phyloP scores from a whole-genome alignment of 2,888 invertebrate genomes.

The Mimas tiliae region DNA sequence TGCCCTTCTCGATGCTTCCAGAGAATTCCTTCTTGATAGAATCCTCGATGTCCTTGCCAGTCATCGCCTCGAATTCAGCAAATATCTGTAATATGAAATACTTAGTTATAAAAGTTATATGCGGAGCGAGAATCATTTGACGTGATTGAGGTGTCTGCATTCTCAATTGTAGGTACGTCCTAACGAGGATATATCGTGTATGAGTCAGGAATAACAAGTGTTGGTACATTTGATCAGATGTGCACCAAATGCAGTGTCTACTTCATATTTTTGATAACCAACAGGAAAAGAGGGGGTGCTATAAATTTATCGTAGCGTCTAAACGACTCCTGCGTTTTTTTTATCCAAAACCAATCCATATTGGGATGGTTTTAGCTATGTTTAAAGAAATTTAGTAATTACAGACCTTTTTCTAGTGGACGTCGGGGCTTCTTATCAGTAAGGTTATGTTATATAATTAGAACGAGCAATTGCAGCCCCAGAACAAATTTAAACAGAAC shows the following conservation, averaged over 20 bases:
- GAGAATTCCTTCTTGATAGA: constrained; percentile 95
- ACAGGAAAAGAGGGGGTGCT: too few relatives aligned
- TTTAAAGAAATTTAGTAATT: too few relatives aligned
- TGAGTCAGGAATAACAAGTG: constrained; percentile 12
- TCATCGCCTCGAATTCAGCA: constrained; percentile 91
- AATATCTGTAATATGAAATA: constrained; percentile 85
- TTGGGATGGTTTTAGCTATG: too few relatives aligned
- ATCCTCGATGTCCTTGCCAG: constrained; percentile 93
- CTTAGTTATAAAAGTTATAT: constrained; percentile 27
- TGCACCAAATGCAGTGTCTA: neutral
- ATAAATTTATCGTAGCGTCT: too few relatives aligned
- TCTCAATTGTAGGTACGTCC: constrained; percentile 35
- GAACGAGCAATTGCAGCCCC: too few relatives aligned
- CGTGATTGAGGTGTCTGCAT: constrained; percentile 37
- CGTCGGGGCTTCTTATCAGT: too few relatives aligned
- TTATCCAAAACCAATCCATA: too few relatives aligned
- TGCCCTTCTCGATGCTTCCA: constrained; percentile 93
- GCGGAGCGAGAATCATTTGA: constrained; percentile 42
- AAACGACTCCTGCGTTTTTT: too few relatives aligned
- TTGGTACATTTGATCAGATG: neutral
- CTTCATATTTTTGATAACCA: too few relatives aligned
- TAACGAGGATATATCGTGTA: constrained; percentile 33
- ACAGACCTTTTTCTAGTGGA: too few relatives aligned
- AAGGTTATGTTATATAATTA: too few relatives aligned
- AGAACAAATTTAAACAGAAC: too few relatives aligned